A percentile compares a stretch with the other conserved stretches of the same genome.
Evolutionary conservation across 2,797 vertebrate genomes (phyloP).

Genomic region (Periparus ater): DNA sequence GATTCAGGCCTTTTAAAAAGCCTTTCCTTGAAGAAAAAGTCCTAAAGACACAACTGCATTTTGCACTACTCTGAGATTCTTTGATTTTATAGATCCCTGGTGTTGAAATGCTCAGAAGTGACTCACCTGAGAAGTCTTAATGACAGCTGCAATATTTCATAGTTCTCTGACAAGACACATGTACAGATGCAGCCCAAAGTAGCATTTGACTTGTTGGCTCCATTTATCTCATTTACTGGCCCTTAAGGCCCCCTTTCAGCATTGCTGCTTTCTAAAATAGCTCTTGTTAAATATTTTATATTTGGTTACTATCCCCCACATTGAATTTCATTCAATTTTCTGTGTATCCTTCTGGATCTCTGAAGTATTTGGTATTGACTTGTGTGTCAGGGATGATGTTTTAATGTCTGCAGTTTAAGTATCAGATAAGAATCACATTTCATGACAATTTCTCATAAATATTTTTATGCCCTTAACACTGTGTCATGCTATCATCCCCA

Average conservation of each 20-base stretch:
- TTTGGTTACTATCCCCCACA: not conserved
- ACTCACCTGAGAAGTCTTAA: not conserved
- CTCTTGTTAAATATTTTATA: constrained; percentile 17
- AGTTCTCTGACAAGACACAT: not conserved
- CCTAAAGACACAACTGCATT: not conserved
- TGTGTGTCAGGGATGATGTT: not conserved
- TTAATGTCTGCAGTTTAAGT: not conserved
- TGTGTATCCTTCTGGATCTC: not conserved
- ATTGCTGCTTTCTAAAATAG: not conserved
- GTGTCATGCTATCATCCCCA: not conserved
- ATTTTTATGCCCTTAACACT: not conserved
- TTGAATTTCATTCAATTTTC: not conserved
- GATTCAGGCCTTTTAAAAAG: not conserved
- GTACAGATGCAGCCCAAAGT: not conserved
- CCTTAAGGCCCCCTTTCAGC: constrained; percentile 25
- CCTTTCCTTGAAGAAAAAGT: not conserved
- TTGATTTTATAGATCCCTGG: not conserved
- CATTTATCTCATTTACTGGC: constrained; percentile 43
- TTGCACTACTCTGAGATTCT: not conserved
- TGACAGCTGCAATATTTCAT: not conserved
- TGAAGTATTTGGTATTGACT: not conserved
- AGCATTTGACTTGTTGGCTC: constrained; percentile 1
- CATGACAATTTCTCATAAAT: not conserved
- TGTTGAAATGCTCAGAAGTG: not conserved
- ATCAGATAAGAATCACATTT: not conserved